Conservation (phyloP, 2,888 invertebrate genomes). For the Leptinotarsa juncta region DNA sequence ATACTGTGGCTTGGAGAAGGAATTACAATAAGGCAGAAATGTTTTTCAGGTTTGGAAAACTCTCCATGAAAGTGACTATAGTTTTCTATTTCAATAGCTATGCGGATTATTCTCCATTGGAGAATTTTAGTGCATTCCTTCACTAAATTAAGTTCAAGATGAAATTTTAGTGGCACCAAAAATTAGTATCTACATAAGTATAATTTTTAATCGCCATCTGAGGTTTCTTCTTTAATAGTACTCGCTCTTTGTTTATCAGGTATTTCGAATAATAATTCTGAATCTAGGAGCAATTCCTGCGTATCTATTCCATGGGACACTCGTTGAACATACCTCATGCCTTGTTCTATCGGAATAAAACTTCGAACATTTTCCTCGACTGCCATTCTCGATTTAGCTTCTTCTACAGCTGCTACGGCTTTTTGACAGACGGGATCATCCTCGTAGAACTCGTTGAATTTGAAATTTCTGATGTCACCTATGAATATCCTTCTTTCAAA, state of each 20-base stretch:
- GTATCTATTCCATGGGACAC: background rate
- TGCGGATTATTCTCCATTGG: too few species aligned
- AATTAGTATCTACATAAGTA: background rate
- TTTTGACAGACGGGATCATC: constrained; percentile 56
- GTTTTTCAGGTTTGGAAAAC: too few species aligned
- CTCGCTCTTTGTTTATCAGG: background rate
- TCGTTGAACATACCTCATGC: constrained; percentile 22
- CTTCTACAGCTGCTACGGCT: constrained; percentile 52
- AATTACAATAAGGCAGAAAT: too few species aligned
- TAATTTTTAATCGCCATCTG: background rate
- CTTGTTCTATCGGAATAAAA: constrained; percentile 29
- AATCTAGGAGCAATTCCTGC: constrained; percentile 3
- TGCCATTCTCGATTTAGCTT: constrained; percentile 53
- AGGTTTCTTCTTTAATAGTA: background rate
- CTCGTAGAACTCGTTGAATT: constrained; percentile 56
- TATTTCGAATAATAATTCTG: constrained; percentile 22
- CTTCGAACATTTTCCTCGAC: constrained; percentile 45
- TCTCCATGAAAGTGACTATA: too few species aligned
- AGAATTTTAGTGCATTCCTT: too few species aligned
- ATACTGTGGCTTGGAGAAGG: too few species aligned
- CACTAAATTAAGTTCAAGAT: too few species aligned
- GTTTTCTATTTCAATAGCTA: too few species aligned
- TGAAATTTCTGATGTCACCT: constrained; percentile 58
- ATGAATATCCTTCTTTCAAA: constrained; percentile 55
- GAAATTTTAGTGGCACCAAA: too few species aligned